These are phyloP conservation scores for Catostomus latipinnis DNA, from an alignment of 2,797 vertebrate genomes.

Conservation along the genomic window DNA sequence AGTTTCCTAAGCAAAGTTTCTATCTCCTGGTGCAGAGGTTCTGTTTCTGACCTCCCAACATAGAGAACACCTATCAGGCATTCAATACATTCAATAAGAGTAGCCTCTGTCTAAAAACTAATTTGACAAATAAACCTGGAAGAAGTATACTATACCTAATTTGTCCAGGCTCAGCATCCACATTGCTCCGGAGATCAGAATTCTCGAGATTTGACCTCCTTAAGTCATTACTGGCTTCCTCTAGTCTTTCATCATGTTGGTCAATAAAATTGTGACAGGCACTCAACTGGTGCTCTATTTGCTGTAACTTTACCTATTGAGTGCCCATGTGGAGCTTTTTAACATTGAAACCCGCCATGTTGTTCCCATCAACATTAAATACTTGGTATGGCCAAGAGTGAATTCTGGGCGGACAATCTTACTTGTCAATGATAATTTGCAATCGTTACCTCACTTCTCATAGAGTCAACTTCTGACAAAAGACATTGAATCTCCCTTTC, in stretches of 20 bases:
- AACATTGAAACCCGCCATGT: background rate
- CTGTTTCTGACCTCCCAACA: constrained; percentile 76
- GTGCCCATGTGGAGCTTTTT: background rate
- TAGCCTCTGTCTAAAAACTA: background rate
- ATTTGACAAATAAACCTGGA: background rate
- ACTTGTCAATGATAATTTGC: background rate
- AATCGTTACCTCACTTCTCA: constrained; percentile 78
- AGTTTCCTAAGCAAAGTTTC: constrained; percentile 85
- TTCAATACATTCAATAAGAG: too few relatives aligned
- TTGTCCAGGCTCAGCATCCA: constrained; percentile 77
- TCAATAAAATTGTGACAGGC: constrained; percentile 73
- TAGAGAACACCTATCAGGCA: background rate
- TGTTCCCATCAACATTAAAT: too few relatives aligned
- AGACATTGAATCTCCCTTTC: constrained; percentile 83
- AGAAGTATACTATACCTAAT: constrained; percentile 64
- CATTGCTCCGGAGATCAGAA: constrained; percentile 69
- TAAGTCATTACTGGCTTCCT: constrained; percentile 81
- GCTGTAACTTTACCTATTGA: constrained; percentile 62
- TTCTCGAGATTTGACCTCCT: constrained; percentile 81
- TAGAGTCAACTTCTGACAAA: constrained; percentile 77
- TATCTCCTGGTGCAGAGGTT: constrained; percentile 76
- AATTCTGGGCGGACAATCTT: too few relatives aligned
- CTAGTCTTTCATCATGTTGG: constrained; percentile 81
- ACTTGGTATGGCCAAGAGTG: background rate
- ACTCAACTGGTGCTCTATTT: constrained; percentile 58